Conservation (phyloP, 2,797 vertebrate species). For the Chloroceryle inda region DNA sequence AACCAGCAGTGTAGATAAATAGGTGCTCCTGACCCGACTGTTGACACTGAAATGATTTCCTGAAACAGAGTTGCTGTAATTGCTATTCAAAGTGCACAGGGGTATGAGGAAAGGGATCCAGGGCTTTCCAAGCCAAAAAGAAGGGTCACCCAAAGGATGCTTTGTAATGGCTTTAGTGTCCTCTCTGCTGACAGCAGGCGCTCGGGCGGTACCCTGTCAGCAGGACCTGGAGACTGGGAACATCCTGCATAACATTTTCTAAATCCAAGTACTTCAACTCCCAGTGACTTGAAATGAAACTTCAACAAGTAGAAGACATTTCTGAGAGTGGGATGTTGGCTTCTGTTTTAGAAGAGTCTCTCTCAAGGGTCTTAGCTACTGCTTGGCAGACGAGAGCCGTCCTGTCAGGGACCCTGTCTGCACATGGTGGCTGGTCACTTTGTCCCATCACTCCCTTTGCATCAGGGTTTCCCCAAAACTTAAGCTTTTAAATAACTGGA, state of each 20-base stretch:
- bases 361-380: background rate
- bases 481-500: background rate
- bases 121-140: background rate
- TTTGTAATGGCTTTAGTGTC: background rate
- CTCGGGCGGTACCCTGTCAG: background rate
- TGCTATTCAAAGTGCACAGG: background rate
- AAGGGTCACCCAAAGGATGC: background rate
- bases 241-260: background rate
- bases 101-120: background rate
- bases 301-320: background rate
- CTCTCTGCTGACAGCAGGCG: background rate
- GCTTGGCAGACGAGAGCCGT: background rate
- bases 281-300: background rate
- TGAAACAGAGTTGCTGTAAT: background rate
- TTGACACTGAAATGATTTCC: background rate
- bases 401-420: background rate
- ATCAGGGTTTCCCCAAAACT: background rate
- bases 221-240: background rate
- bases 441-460: background rate
- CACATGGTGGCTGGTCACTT: background rate
- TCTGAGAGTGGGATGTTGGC: background rate
- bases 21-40: background rate
- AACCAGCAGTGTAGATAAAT: background rate
- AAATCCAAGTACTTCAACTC: background rate
- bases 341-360: background rate